phyloP scores from a whole-genome alignment of 2,888 invertebrate genomes.

The Drosophila rellima region DNA sequence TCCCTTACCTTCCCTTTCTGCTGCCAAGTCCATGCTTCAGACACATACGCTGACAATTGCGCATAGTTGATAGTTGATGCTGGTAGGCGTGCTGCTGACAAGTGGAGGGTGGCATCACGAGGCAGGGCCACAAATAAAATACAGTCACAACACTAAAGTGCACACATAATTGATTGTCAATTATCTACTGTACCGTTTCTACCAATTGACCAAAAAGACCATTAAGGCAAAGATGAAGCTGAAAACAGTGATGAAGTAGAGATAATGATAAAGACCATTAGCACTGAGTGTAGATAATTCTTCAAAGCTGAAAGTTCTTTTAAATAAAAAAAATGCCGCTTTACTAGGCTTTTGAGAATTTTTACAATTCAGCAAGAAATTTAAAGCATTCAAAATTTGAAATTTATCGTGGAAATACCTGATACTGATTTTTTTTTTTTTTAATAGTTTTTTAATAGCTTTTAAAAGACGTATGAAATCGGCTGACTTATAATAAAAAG shows the following conservation, averaged over 20 bases:
- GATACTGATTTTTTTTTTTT: no score
- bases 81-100: constrained; percentile 21
- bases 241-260: not conserved
- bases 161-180: constrained; percentile 47
- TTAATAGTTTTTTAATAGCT: no score
- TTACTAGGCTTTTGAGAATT: no score
- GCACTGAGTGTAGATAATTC: not conserved
- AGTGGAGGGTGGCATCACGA: constrained; percentile 13
- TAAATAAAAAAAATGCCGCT: not conserved
- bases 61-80: constrained; percentile 3
- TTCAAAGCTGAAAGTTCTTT: not conserved
- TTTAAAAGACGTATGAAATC: no score
- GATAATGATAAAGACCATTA: constrained; percentile 1
- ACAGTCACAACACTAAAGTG: constrained; percentile 10
- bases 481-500: no score
- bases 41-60: constrained; percentile 25
- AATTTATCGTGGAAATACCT: no score
- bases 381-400: no score
- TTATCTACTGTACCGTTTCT: constrained; percentile 31
- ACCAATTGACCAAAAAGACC: constrained; percentile 4
- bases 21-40: not conserved
- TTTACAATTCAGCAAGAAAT: no score
- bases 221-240: constrained; percentile 3
- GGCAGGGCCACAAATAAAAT: constrained; percentile 16
- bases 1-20: not conserved